phyloP scores from a whole-genome alignment of 2,888 invertebrate genomes.

The Hipparchia semele region DNA sequence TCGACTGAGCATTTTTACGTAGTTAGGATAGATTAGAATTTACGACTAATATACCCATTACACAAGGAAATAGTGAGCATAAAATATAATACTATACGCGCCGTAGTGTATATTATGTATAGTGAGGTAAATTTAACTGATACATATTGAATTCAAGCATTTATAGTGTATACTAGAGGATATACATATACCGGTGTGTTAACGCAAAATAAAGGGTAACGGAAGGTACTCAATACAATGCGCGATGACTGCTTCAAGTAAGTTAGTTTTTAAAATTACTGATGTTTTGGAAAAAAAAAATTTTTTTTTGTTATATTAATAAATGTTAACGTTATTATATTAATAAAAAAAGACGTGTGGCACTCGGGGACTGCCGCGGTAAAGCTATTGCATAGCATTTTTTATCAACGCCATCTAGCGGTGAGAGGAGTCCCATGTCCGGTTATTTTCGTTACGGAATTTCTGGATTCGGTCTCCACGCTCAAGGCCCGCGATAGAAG shows the following conservation, averaged over 20 bases:
- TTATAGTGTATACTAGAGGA: constrained; percentile 67
- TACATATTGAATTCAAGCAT: constrained; percentile 74
- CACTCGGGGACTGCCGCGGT: too few relatives aligned
- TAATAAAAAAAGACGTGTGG: too few relatives aligned
- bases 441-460: too few relatives aligned
- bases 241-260: neutral
- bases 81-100: constrained; percentile 34
- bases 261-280: too few relatives aligned
- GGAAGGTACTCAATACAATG: neutral
- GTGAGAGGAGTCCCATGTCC: too few relatives aligned
- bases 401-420: too few relatives aligned
- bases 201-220: constrained; percentile 39
- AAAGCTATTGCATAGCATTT: too few relatives aligned
- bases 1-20: constrained; percentile 82
- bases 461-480: too few relatives aligned
- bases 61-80: constrained; percentile 37
- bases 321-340: too few relatives aligned
- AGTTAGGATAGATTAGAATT: constrained; percentile 71
- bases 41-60: constrained; percentile 46
- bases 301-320: too few relatives aligned
- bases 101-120: constrained; percentile 41
- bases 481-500: too few relatives aligned
- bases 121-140: constrained; percentile 56
- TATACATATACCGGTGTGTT: constrained; percentile 65
- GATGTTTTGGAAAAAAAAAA: too few relatives aligned